phyloP scores from a whole-genome alignment of 2,888 invertebrate genomes.

The Aspidiotus rigidus region DNA sequence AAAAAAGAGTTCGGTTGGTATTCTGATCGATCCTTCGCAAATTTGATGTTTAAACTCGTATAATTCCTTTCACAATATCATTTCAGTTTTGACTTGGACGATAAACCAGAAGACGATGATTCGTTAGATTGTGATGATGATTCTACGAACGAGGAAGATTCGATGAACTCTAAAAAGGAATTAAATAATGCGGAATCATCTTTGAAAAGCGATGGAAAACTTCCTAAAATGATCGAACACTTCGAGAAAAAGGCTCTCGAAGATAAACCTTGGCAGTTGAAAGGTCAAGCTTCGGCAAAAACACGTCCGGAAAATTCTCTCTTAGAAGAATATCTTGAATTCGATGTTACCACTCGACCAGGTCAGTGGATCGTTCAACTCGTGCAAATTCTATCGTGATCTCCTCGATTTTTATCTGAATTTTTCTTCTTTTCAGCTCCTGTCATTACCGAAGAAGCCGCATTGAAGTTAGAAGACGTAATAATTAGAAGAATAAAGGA shows the following conservation, averaged over 20 bases:
- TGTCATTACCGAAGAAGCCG: constrained; percentile 83
- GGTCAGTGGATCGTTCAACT: constrained; percentile 40
- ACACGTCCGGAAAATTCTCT: constrained; percentile 84
- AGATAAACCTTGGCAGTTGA: constrained; percentile 88
- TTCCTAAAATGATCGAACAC: constrained; percentile 57
- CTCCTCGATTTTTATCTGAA: not conserved
- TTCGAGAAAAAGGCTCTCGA: constrained; percentile 63
- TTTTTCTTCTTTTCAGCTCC: constrained; percentile 52
- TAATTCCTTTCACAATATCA: not conserved
- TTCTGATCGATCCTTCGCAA: not conserved
- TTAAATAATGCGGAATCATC: constrained; percentile 16
- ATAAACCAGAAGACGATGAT: too few relatives aligned
- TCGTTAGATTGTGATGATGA: too few relatives aligned
- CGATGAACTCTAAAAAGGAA: constrained; percentile 12
- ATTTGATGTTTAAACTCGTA: too few relatives aligned
- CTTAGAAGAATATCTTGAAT: constrained; percentile 82
- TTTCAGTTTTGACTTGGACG: too few relatives aligned
- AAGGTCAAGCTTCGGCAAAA: constrained; percentile 74
- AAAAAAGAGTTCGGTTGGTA: constrained; percentile 12
- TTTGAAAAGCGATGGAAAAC: too few relatives aligned
- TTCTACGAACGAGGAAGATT: constrained; percentile 25
- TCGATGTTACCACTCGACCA: constrained; percentile 71
- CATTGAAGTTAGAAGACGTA: constrained; percentile 75
- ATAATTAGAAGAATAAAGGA: constrained; percentile 88
- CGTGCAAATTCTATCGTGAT: not conserved